Evolutionary conservation across 1,140 invertebrate genomes (phyloP).

Genomic region (Lordiphosa collinella): DNA sequence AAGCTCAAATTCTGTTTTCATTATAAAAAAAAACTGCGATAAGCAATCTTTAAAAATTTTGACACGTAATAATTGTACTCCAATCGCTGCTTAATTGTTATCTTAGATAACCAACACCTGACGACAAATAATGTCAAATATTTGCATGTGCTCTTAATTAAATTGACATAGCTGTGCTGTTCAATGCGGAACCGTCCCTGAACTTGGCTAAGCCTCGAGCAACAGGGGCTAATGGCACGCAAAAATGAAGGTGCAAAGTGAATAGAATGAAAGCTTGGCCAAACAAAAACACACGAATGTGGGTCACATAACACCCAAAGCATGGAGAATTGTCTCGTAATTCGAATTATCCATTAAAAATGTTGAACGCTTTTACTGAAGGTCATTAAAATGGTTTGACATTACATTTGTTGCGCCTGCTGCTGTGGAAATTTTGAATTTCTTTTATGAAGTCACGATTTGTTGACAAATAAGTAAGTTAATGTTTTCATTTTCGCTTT

Average conservation of each 20-base stretch:
- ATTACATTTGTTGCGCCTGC: slow-evolving; percentile 1
- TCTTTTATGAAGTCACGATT: slow-evolving; percentile 56
- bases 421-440: slow-evolving; percentile 32
- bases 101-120: slow-evolving; percentile 3
- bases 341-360: slow-evolving; percentile 25
- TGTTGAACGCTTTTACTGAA: slow-evolving; percentile 1
- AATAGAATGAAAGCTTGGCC: slow-evolving; percentile 28
- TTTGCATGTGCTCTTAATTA: slow-evolving; percentile 17
- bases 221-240: not conserved
- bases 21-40: slow-evolving; percentile 31
- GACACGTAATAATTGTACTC: slow-evolving; percentile 46
- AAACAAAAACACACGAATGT: slow-evolving; percentile 24
- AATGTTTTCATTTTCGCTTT: slow-evolving; percentile 27
- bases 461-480: slow-evolving; percentile 48
- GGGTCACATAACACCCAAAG: slow-evolving; percentile 57
- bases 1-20: slow-evolving; percentile 9
- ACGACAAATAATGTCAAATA: not conserved
- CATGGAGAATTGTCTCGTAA: slow-evolving; percentile 17
- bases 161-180: slow-evolving; percentile 1
- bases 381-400: slow-evolving; percentile 7
- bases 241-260: slow-evolving; percentile 39
- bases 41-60: slow-evolving; percentile 41
- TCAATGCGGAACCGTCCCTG: slow-evolving; percentile 27
- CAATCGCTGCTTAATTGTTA: slow-evolving; percentile 18
- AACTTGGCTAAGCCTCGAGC: slow-evolving; percentile 34